Conservation (phyloP, 2,888 invertebrate species). For the Amphipoea oculea region DNA sequence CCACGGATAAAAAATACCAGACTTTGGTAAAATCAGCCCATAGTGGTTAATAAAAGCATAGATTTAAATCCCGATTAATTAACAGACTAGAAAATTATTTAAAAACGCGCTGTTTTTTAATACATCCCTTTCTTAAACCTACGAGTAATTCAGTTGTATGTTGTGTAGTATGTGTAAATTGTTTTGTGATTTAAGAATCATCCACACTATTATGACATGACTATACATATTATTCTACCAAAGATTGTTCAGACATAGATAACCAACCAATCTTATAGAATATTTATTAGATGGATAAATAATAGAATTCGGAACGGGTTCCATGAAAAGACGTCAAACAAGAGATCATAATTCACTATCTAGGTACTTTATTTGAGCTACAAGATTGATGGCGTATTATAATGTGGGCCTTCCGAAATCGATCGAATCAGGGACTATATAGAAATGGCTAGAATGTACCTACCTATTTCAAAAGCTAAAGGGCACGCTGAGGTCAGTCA, state of each 20-base stretch:
- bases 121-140: background rate
- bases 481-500: slow-evolving; percentile 9
- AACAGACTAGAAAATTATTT: background rate
- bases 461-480: slow-evolving; percentile 8
- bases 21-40: background rate
- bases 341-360: slow-evolving; percentile 25
- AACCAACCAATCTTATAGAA: background rate
- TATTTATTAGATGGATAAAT: slow-evolving; percentile 15
- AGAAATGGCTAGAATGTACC: background rate
- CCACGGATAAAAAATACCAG: background rate
- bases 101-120: background rate
- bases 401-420: slow-evolving; percentile 23
- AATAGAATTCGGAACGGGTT: background rate
- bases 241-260: slow-evolving; percentile 3
- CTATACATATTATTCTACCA: background rate
- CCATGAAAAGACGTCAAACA: slow-evolving; percentile 4
- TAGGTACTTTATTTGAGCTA: background rate
- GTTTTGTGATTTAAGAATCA: background rate
- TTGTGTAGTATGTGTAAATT: background rate
- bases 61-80: background rate
- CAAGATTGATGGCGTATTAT: slow-evolving; percentile 46
- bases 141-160: background rate
- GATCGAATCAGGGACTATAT: slow-evolving; percentile 8
- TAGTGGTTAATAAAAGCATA: background rate
- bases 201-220: background rate